Percentiles rank a stretch among this genome's conserved stretches.
Conservation (phyloP, 2,113 vertebrate species). For the Ploceus nigricollis region DNA sequence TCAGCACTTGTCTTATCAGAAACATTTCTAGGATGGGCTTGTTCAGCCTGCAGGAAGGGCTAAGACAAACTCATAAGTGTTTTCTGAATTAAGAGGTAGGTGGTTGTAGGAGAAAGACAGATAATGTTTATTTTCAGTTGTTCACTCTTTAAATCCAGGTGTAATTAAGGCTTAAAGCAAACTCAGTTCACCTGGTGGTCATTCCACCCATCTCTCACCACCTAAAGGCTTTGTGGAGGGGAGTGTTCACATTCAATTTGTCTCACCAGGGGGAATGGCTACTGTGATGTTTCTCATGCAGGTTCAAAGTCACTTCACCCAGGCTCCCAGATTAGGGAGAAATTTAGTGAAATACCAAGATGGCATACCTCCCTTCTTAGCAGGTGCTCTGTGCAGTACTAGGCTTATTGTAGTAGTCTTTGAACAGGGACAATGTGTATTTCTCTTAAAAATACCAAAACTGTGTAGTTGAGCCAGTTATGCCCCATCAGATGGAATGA, state of each 20-base stretch:
- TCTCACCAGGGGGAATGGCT: background rate
- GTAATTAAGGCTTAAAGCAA: background rate
- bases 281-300: background rate
- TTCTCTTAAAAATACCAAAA: background rate
- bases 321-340: background rate
- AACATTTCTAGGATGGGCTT: background rate
- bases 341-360: background rate
- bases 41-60: background rate
- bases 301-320: background rate
- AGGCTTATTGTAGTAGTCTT: background rate
- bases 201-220: background rate
- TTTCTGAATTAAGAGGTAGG: background rate
- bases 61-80: background rate
- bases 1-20: background rate
- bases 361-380: background rate
- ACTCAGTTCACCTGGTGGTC: background rate
- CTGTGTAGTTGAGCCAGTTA: background rate
- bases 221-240: background rate
- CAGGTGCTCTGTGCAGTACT: background rate
- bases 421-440: background rate
- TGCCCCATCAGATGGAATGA: background rate
- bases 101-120: background rate
- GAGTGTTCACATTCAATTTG: background rate
- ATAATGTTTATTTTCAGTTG: background rate
- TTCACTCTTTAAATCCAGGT: background rate